Evolutionary conservation across 2,113 vertebrate species (phyloP).

Genomic region (Epinephelus moara): DNA sequence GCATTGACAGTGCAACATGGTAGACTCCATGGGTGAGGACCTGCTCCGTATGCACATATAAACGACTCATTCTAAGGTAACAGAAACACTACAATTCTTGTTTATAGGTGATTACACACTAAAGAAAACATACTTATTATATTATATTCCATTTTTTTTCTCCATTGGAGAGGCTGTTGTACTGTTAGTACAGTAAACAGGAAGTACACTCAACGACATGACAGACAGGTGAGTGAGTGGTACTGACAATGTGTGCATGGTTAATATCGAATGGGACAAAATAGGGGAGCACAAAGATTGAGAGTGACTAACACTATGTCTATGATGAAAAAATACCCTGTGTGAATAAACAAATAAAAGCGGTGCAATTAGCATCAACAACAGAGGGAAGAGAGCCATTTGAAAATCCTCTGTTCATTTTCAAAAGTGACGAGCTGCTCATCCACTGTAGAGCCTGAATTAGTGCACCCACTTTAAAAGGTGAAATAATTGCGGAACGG

Average conservation of each 20-base stretch:
- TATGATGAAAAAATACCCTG: not conserved
- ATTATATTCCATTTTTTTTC: no score
- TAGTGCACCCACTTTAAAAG: slow-evolving; percentile 19
- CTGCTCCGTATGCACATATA: no score
- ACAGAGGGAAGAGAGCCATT: slow-evolving; percentile 17
- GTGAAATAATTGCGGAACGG: not conserved
- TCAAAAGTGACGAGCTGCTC: slow-evolving; percentile 46
- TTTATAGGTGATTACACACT: no score
- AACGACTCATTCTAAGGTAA: no score
- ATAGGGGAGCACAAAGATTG: not conserved
- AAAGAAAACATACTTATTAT: not conserved
- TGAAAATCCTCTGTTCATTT: slow-evolving; percentile 20
- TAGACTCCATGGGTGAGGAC: no score
- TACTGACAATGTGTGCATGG: not conserved
- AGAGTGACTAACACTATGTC: not conserved
- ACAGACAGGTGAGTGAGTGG: not conserved
- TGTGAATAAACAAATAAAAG: not conserved
- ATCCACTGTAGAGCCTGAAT: slow-evolving; percentile 15
- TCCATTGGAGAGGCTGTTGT: not conserved
- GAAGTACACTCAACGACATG: not conserved
- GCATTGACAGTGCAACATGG: no score
- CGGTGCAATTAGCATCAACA: not conserved
- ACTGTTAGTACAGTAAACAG: not conserved
- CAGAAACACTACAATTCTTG: no score
- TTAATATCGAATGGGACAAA: not conserved